phyloP scores from a whole-genome alignment of 1,140 invertebrate species.

The Apocrypta bakeri region DNA sequence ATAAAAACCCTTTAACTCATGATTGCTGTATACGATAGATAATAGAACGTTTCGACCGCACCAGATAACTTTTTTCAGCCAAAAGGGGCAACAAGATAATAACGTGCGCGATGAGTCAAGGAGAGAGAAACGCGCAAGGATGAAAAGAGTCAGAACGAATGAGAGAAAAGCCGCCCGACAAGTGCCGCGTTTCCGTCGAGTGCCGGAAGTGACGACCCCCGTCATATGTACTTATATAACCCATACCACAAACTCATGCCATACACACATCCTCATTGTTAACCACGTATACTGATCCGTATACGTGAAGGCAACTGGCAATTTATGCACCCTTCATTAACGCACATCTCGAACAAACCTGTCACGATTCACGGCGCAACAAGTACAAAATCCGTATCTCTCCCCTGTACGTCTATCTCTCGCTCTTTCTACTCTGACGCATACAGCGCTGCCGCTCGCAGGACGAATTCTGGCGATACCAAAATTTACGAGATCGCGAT shows the following conservation, averaged over 20 bases:
- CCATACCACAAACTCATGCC: constrained; percentile 41
- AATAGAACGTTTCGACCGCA: constrained; percentile 28
- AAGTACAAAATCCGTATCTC: constrained; percentile 60
- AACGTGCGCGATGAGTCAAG: constrained; percentile 38
- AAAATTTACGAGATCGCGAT: neutral
- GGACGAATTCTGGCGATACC: neutral
- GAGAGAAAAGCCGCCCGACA: constrained; percentile 54
- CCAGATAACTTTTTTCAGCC: constrained; percentile 2
- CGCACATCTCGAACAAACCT: constrained; percentile 60
- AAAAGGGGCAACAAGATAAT: constrained; percentile 5
- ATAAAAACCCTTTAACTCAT: neutral
- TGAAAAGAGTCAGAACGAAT: constrained; percentile 25
- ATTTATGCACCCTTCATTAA: constrained; percentile 69
- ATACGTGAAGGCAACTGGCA: constrained; percentile 56
- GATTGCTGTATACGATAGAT: neutral
- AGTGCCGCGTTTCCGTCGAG: constrained; percentile 64
- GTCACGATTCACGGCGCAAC: constrained; percentile 63
- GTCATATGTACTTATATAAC: constrained; percentile 52
- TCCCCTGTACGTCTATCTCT: neutral
- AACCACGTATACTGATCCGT: constrained; percentile 18
- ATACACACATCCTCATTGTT: too few relatives aligned
- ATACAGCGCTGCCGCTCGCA: neutral
- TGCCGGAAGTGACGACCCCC: constrained; percentile 64
- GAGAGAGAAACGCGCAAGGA: neutral
- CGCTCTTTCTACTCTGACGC: neutral